Base-by-base conservation (phyloP, 2,113 vertebrate species). In the Eulemur rufifrons region DNA sequence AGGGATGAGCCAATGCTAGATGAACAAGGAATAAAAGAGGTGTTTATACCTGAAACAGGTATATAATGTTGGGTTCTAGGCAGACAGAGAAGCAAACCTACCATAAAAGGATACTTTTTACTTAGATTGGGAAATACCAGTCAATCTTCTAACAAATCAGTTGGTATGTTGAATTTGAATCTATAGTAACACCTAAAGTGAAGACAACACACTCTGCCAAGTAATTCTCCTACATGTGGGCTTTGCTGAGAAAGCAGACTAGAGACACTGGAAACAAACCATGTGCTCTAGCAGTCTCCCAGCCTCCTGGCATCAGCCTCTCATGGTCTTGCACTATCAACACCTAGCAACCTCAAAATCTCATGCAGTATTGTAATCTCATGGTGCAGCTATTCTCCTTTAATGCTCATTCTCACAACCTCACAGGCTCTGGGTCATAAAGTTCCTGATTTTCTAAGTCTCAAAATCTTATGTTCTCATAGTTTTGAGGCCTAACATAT, bases 291-390 rank as follows among this genome's bases (percentile, higher is more conserved):
- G 8, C 21, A n/a, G 5, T 84, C 8, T 85, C 14, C 21, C 2
- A 2, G 7, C 37, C 4, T 85, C 15, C 12, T 50, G 37, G 83
- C 0, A 32, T n/a, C 63, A 71, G 14, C 23, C 21, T 71, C 9
- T 52, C 25, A 61, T 2, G 15, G 27, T 47, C 27, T 59, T 80
- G 14, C 2, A 63, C 15, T 2, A 14, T 45, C 20, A 59, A 47
- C 7, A 77, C 86, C 2, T 6, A 68, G 21, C 6, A 45, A 54
- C 37, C 47, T 27, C 1, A 39, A 11, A 63, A 4, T 34, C 17
- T 74, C 17, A 42, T 0, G 29, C 2, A 6, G 4, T 6, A 1
- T 1, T n/a, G 34, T 11, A 25, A n/a, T 52, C 18, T 34, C 2
- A 17, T 8, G 47, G 8, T 11, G 5, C 7, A 52, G 45, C 11